Base-by-base conservation (phyloP, 2,113 vertebrate species). In the Semicossyphus pulcher region DNA sequence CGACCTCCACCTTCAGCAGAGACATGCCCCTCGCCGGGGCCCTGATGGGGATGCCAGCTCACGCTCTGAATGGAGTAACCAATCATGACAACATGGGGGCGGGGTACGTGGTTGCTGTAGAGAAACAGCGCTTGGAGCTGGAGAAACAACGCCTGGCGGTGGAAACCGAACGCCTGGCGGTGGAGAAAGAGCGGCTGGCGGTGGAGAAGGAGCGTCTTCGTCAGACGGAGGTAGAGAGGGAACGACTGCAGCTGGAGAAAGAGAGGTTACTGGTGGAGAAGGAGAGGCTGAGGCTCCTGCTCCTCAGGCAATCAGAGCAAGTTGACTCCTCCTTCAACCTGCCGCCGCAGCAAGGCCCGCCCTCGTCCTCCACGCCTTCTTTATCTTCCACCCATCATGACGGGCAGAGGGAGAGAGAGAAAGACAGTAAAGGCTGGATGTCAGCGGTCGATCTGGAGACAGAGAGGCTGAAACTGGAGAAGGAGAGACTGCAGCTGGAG, bases 121-220 rank as follows among this genome's bases (percentile, higher is more conserved):
- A 98, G 91, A 98, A 96, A 77, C 97, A 97, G 85, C 95, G 96
- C 4, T 81, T 98, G 25, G 96, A 98, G 76, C 68, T 98, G 81
- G 97, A 98, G 68, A 96, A 95, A 8, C 96, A 97, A 44, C 93
- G 96, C 0, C 88, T 98, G 53, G 94, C 95, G 18, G 94, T 97
- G 1, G 96, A 98, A 84, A 94, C 94, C 0, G 96, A 98, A 60
- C 92, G 96, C 4, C 78, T 98, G 70, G 95, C 93, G 31, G 94
- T 97, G 12, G 97, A 98, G 72, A 96, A 95, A 60, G 96, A 98
- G 45, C 93, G 95, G 1, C 92, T 98, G 57, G 92, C 90, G 63
- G 93, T 98, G 25, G 97, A 98, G 86, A 96, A 95, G 15, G 96
- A 97, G 62, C 82, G 95, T 4, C 89, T 97, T 18, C 88, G 94